phyloP scores from a whole-genome alignment of 1,140 invertebrate genomes.

The Phenacoccus solenopsis region DNA sequence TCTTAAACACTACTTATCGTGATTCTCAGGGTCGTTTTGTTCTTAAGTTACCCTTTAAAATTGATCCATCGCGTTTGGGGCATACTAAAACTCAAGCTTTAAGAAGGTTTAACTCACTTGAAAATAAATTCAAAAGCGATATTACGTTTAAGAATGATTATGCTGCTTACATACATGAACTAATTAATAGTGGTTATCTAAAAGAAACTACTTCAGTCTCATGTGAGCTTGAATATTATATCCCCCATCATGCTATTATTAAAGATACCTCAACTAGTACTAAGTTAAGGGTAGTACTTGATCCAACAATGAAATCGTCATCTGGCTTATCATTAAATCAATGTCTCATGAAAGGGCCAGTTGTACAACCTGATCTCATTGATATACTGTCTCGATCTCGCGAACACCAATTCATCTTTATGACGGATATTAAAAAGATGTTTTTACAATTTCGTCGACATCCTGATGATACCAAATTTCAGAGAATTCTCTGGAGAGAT shows the following conservation, averaged over 20 bases:
- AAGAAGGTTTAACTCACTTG: not conserved
- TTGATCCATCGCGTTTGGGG: not conserved
- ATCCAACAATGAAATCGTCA: not conserved
- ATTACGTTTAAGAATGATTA: not conserved
- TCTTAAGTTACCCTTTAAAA: not conserved
- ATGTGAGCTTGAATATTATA: constrained; percentile 8
- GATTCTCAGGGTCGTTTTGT: not conserved
- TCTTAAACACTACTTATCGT: not conserved
- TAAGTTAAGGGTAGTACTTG: constrained; percentile 19
- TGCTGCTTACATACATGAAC: not conserved
- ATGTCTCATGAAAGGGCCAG: not conserved
- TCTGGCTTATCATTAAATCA: no score
- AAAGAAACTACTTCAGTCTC: not conserved
- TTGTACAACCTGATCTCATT: not conserved
- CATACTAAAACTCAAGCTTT: not conserved
- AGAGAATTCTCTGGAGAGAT: not conserved
- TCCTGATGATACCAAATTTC: not conserved
- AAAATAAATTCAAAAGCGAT: not conserved
- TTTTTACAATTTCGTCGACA: not conserved
- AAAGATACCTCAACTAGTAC: constrained; percentile 19
- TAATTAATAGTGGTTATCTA: not conserved
- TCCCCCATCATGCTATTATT: constrained; percentile 22
- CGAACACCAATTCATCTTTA: not conserved
- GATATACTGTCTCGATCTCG: no score
- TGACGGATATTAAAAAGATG: not conserved